Conservation (phyloP, 2,113 vertebrate species). For the Amia ocellicauda region DNA sequence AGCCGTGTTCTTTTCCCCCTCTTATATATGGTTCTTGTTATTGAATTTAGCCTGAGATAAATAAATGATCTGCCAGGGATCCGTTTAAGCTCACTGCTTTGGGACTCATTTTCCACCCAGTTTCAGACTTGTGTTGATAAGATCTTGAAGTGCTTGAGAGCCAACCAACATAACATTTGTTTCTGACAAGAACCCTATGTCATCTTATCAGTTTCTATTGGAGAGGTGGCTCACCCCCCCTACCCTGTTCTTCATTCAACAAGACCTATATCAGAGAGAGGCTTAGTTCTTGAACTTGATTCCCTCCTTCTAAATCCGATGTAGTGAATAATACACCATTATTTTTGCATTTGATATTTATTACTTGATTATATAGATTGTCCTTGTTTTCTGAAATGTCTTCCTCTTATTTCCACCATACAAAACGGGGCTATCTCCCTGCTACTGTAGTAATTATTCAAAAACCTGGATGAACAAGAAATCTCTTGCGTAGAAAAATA, state of each 20-base stretch:
- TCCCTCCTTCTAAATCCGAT: slow-evolving; percentile 59
- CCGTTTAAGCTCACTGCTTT: slow-evolving; percentile 80
- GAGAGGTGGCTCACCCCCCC: slow-evolving; percentile 46
- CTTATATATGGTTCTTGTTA: slow-evolving; percentile 84
- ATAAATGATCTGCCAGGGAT: slow-evolving; percentile 84
- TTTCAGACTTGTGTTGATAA: slow-evolving; percentile 66
- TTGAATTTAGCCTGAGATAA: slow-evolving; percentile 91
- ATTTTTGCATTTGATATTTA: slow-evolving; percentile 63
- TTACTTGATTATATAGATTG: slow-evolving; percentile 43
- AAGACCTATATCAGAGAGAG: slow-evolving; percentile 54
- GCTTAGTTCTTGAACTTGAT: slow-evolving; percentile 65
- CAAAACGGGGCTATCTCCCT: no score
- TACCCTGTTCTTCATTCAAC: slow-evolving; percentile 55
- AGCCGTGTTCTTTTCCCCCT: slow-evolving; percentile 80
- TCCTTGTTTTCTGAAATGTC: slow-evolving; percentile 29
- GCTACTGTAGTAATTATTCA: background rate
- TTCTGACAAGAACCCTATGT: slow-evolving; percentile 76
- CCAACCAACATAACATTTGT: slow-evolving; percentile 71
- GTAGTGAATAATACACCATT: slow-evolving; percentile 50
- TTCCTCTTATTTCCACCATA: slow-evolving; percentile 9
- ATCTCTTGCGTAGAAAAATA: background rate
- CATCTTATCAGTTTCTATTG: slow-evolving; percentile 74
- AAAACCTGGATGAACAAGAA: background rate
- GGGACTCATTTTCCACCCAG: slow-evolving; percentile 68
- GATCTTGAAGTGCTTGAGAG: slow-evolving; percentile 73